Conservation (phyloP, 2,797 vertebrate genomes). For the Dromococcyx pavoninus region DNA sequence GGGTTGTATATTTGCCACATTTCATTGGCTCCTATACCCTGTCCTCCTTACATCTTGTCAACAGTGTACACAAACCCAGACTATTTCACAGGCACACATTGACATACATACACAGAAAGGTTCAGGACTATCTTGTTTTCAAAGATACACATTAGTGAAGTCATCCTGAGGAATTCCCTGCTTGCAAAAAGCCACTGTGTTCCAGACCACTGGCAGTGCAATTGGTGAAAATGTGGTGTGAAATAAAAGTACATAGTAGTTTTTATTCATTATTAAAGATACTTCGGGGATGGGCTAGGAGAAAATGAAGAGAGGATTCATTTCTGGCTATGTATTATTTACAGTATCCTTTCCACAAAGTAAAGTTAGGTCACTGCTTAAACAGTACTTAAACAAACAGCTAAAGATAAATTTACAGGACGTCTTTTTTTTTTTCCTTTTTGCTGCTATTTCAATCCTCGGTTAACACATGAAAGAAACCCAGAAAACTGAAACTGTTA, state of each 20-base stretch:
- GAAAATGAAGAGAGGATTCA: neutral
- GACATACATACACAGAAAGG: neutral
- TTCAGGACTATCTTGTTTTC: neutral
- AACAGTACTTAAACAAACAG: slow-evolving; percentile 13
- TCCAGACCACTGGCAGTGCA: neutral
- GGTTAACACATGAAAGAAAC: neutral
- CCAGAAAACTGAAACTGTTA: neutral
- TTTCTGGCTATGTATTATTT: slow-evolving; percentile 47
- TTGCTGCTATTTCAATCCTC: slow-evolving; percentile 6
- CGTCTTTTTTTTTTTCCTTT: neutral
- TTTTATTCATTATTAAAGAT: neutral
- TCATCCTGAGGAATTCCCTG: neutral
- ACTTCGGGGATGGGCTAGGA: neutral
- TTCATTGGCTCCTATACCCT: neutral
- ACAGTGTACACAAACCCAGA: neutral
- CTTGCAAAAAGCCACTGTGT: neutral
- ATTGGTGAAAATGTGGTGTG: neutral
- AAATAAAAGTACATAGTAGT: neutral
- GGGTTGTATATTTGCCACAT: slow-evolving; percentile 28
- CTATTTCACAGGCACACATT: neutral
- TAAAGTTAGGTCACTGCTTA: slow-evolving; percentile 66
- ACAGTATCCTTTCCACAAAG: slow-evolving; percentile 40
- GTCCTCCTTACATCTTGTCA: neutral
- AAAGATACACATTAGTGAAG: neutral
- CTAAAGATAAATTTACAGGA: neutral